phyloP scores from a whole-genome alignment of 2,888 invertebrate genomes.

The Corbicula japonica region DNA sequence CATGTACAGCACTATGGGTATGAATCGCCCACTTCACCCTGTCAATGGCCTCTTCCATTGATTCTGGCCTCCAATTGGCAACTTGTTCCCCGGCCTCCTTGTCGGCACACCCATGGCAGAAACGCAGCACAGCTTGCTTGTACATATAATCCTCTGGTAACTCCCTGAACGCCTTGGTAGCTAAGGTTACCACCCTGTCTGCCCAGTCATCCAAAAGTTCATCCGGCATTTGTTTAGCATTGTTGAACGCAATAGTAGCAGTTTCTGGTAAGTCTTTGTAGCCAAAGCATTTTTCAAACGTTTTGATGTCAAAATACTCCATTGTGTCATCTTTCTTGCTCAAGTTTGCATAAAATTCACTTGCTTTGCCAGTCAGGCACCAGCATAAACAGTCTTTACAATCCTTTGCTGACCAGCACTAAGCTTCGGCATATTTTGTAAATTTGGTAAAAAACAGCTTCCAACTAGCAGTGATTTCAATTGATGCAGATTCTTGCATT shows the following conservation, averaged over 20 bases:
- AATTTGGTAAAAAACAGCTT: constrained; percentile 15
- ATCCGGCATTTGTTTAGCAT: constrained; percentile 11
- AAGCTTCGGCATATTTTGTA: not conserved
- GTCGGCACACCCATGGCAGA: constrained; percentile 19
- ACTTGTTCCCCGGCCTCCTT: constrained; percentile 40
- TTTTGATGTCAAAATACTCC: constrained; percentile 15
- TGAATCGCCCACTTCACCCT: constrained; percentile 17
- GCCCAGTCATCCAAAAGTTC: constrained; percentile 39
- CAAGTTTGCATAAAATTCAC: constrained; percentile 1
- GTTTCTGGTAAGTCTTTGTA: constrained; percentile 34
- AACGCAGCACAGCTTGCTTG: constrained; percentile 6
- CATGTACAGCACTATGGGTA: constrained; percentile 4
- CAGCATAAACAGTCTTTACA: constrained; percentile 3
- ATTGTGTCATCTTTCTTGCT: not conserved
- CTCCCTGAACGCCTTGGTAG: constrained; percentile 18
- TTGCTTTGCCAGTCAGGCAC: constrained; percentile 2
- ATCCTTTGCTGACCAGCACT: not conserved
- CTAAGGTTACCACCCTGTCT: constrained; percentile 28
- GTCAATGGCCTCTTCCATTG: constrained; percentile 34
- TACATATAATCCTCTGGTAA: constrained; percentile 26
- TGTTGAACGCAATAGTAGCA: constrained; percentile 1
- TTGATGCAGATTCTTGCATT: too few relatives aligned
- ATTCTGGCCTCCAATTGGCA: constrained; percentile 12
- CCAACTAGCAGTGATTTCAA: constrained; percentile 28
- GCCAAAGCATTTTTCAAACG: constrained; percentile 20